A percentile compares a stretch with the other conserved stretches of the same genome.
Conservation (phyloP, 1,140 invertebrate species). For the Aphelenchoides besseyi region DNA sequence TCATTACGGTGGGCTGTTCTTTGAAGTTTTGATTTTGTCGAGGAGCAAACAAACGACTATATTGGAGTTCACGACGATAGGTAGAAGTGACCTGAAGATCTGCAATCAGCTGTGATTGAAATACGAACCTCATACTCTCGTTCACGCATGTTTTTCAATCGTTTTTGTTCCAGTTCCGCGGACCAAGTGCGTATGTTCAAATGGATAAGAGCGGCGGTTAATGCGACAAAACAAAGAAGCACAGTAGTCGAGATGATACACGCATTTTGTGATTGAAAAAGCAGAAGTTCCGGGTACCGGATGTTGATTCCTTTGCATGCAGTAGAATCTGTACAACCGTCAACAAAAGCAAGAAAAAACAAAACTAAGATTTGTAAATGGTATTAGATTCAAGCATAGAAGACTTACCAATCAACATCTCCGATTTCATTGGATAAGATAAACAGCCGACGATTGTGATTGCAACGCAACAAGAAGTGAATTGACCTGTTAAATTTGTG, state of each 20-base stretch:
- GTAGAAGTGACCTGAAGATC: too few relatives aligned
- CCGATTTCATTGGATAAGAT: too few relatives aligned
- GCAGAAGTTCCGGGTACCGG: not conserved
- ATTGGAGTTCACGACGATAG: not conserved
- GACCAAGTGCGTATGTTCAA: not conserved
- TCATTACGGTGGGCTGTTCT: too few relatives aligned
- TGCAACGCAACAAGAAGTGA: too few relatives aligned
- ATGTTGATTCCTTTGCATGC: not conserved
- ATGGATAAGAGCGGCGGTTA: not conserved
- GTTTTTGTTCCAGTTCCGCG: not conserved
- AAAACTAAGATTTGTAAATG: not conserved
- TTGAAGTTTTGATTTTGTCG: too few relatives aligned
- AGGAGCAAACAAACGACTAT: not conserved
- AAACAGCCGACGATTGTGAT: too few relatives aligned
- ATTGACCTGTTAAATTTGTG: too few relatives aligned
- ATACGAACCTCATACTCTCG: not conserved
- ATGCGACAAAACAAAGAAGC: not conserved
- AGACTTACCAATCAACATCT: not conserved
- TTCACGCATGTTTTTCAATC: not conserved
- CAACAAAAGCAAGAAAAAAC: not conserved
- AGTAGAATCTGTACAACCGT: not conserved
- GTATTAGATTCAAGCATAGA: not conserved
- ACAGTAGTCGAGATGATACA: not conserved
- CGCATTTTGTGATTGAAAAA: not conserved
- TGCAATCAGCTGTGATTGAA: too few relatives aligned